phyloP scores from a whole-genome alignment of 2,888 invertebrate species.

The Doris montereyensis region DNA sequence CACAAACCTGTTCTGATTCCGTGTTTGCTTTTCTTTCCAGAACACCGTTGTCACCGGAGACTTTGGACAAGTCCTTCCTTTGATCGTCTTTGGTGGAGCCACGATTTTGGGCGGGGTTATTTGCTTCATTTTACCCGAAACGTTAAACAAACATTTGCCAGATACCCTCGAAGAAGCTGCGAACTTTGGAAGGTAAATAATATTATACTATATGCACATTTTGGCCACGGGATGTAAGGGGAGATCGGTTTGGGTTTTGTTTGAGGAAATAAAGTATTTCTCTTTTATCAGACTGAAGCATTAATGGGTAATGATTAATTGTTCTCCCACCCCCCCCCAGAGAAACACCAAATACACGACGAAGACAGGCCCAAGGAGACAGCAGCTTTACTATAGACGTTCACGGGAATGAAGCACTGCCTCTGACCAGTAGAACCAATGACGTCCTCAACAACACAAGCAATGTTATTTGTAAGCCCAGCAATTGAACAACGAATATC shows the following conservation, averaged over 20 bases:
- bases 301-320: not conserved
- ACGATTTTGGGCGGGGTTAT: slow-evolving; percentile 37
- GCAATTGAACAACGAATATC: no score
- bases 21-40: slow-evolving; percentile 21
- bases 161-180: slow-evolving; percentile 43
- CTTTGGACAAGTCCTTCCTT: slow-evolving; percentile 42
- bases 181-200: slow-evolving; percentile 30
- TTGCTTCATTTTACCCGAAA: slow-evolving; percentile 41
- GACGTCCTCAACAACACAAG: no score
- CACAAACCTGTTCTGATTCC: no score
- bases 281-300: not conserved
- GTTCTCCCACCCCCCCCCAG: not conserved
- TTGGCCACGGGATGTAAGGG: no score
- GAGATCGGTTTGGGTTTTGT: not conserved
- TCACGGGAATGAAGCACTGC: not conserved
- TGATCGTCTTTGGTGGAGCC: slow-evolving; percentile 42
- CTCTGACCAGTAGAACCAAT: not conserved
- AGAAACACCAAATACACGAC: not conserved
- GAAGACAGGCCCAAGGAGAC: not conserved
- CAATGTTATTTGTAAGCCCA: no score
- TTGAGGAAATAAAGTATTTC: not conserved
- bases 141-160: slow-evolving; percentile 41
- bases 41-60: slow-evolving; percentile 30
- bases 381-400: not conserved
- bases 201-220: not conserved